These are phyloP conservation scores for Vireo altiloquus DNA, from an alignment of 2,113 vertebrate genomes.

Conservation along the genomic window DNA sequence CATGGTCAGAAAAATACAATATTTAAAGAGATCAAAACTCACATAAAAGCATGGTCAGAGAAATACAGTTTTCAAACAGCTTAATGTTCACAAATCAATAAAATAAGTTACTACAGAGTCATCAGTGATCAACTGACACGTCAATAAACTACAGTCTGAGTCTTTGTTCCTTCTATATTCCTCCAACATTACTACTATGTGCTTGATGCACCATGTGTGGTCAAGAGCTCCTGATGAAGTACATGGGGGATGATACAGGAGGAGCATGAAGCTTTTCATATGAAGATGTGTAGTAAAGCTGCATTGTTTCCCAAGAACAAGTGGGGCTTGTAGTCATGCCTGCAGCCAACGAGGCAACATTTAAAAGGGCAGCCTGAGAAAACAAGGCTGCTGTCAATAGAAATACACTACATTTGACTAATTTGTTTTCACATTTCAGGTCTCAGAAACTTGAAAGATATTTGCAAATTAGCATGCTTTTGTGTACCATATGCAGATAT, in stretches of 20 bases:
- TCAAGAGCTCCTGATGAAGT: neutral
- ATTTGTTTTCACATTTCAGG: conserved; percentile 13
- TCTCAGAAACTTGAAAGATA: conserved; percentile 22
- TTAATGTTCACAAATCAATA: neutral
- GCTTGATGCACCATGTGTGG: neutral
- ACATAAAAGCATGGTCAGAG: neutral
- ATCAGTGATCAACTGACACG: neutral
- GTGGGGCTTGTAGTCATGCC: neutral
- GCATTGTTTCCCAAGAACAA: conserved; percentile 29
- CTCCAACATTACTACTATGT: neutral
- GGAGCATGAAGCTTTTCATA: conserved; percentile 7
- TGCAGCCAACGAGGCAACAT: neutral
- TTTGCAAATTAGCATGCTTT: conserved; percentile 8
- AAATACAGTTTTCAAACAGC: neutral
- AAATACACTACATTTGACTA: conserved; percentile 1
- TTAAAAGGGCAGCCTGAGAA: neutral
- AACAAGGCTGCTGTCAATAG: neutral
- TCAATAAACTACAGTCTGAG: neutral
- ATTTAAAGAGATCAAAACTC: neutral
- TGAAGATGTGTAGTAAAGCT: neutral
- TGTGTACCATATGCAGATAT: neutral
- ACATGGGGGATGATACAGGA: neutral
- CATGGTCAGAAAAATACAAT: neutral
- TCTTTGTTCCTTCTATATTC: neutral
- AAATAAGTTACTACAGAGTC: neutral